phyloP scores from a whole-genome alignment of 2,797 vertebrate genomes.

The Erethizon dorsatum region DNA sequence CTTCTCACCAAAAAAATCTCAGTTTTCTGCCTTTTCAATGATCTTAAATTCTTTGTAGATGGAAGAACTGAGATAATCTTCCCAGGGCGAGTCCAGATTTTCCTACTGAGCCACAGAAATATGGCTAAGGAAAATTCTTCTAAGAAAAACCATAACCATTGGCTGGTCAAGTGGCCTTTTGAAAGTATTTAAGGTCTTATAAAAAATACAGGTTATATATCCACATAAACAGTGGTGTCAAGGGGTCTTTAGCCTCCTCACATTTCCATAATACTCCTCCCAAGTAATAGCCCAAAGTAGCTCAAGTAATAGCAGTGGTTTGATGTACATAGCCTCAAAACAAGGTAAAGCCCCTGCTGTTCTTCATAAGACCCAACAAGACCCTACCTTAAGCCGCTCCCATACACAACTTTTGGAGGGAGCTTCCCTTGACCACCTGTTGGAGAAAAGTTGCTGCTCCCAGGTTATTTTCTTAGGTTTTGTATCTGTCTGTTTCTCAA shows the following conservation, averaged over 20 bases:
- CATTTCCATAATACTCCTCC: neutral
- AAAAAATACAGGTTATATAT: neutral
- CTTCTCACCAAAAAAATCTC: neutral
- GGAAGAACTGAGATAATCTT: constrained; percentile 20
- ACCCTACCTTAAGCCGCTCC: neutral
- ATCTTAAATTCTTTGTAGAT: constrained; percentile 41
- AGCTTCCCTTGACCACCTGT: neutral
- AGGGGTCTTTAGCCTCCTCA: neutral
- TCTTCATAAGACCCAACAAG: neutral
- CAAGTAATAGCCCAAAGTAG: neutral
- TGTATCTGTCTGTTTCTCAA: neutral
- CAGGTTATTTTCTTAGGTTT: constrained; percentile 1
- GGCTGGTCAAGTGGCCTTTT: neutral
- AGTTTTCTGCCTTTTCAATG: neutral
- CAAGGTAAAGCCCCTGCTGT: neutral
- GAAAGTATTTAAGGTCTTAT: neutral
- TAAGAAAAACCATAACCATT: neutral
- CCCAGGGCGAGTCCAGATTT: neutral
- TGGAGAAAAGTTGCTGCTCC: neutral
- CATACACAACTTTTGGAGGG: neutral
- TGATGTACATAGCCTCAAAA: neutral
- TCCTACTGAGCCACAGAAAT: constrained; percentile 27
- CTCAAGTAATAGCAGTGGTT: neutral
- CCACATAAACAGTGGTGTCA: neutral
- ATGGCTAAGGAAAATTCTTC: constrained; percentile 6